phyloP scores from a whole-genome alignment of 23 tunicate species.

The Halocynthia roretzi region DNA sequence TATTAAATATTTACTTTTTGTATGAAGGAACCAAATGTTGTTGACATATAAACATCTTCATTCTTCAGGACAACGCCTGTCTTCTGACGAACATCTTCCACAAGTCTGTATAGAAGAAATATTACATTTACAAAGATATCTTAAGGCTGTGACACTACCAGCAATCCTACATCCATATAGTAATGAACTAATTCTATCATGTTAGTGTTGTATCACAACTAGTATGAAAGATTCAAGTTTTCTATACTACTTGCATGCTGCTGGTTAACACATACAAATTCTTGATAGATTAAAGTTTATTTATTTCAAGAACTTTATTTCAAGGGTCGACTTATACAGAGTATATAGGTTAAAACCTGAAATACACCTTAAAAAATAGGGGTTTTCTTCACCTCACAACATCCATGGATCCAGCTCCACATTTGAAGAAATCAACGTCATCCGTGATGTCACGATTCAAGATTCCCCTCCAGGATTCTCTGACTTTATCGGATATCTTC shows the following conservation, averaged over 20 bases:
- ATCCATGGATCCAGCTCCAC: constrained; percentile 97
- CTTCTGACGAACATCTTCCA: constrained; percentile 84
- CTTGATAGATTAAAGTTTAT: too few species aligned
- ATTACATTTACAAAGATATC: background rate
- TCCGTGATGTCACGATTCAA: constrained; percentile 61
- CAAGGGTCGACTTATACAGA: too few species aligned
- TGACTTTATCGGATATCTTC: constrained; percentile 41
- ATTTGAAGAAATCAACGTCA: constrained; percentile 84
- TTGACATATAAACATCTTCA: constrained; percentile 96
- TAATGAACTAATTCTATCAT: background rate
- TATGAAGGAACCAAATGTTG: constrained; percentile 66
- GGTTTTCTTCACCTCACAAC: constrained; percentile 57
- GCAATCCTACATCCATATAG: background rate
- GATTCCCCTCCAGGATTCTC: constrained; percentile 78
- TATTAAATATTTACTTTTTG: constrained; percentile 50
- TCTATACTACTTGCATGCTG: background rate
- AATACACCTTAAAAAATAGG: too few species aligned
- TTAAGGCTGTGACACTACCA: background rate
- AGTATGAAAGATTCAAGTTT: background rate
- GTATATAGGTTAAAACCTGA: too few species aligned
- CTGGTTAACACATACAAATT: too few species aligned
- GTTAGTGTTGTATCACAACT: background rate
- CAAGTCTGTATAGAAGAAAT: constrained; percentile 39
- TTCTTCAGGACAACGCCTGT: constrained; percentile 64
- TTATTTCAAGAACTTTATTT: too few species aligned